These are phyloP conservation scores for Hirtodrosophila alboralis DNA, from an alignment of 2,888 invertebrate species.

Conservation along the genomic window DNA sequence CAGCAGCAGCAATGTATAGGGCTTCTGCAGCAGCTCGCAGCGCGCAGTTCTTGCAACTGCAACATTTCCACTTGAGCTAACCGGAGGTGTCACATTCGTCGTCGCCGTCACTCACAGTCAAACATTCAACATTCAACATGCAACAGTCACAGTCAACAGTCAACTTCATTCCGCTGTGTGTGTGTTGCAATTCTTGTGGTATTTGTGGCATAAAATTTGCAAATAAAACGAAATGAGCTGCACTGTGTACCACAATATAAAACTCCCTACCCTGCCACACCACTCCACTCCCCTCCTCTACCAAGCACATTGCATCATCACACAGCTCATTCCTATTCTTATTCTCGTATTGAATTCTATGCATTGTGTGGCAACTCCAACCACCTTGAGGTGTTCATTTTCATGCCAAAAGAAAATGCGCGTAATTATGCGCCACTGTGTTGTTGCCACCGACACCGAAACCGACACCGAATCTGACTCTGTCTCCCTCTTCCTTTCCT, in stretches of 20 bases:
- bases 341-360: constrained; percentile 75
- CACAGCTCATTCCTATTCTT: constrained; percentile 40
- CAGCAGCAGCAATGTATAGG: constrained; percentile 55
- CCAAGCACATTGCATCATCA: constrained; percentile 6
- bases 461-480: no score
- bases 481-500: no score
- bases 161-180: constrained; percentile 46
- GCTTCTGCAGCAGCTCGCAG: constrained; percentile 54
- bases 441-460: no score
- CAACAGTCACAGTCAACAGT: constrained; percentile 31
- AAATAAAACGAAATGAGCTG: constrained; percentile 73
- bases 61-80: constrained; percentile 69
- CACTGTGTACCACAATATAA: no score
- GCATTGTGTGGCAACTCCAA: constrained; percentile 57
- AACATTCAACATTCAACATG: constrained; percentile 31
- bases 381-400: constrained; percentile 79
- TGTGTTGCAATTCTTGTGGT: constrained; percentile 77
- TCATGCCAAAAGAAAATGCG: constrained; percentile 77
- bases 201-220: constrained; percentile 76
- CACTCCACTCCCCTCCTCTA: constrained; percentile 16
- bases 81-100: constrained; percentile 76
- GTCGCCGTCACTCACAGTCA: constrained; percentile 66
- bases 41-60: constrained; percentile 14
- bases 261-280: no score
- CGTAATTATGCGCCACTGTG: constrained; percentile 66